phyloP scores from a whole-genome alignment of 2,888 invertebrate genomes.

The Morinoia aosen region DNA sequence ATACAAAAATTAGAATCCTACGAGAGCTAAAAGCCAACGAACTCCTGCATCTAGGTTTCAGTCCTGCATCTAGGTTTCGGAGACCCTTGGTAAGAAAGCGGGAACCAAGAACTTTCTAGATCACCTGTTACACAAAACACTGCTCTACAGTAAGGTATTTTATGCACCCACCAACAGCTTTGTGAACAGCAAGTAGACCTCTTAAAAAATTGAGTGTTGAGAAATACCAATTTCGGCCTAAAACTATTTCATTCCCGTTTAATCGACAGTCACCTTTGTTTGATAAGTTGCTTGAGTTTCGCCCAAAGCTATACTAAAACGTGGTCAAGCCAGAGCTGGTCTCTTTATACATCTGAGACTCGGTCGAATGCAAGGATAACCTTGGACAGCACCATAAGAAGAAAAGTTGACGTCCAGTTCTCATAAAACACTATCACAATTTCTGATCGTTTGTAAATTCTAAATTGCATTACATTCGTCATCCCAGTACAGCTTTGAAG shows the following conservation, averaged over 20 bases:
- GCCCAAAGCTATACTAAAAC: too few relatives aligned
- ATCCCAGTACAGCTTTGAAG: not conserved
- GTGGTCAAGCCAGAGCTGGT: not conserved
- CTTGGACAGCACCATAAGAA: not conserved
- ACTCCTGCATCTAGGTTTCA: not conserved
- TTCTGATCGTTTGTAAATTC: not conserved
- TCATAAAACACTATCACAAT: not conserved
- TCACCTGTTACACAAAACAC: not conserved
- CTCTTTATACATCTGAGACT: not conserved
- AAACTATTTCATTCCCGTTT: not conserved
- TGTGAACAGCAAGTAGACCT: not conserved
- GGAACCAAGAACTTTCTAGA: not conserved
- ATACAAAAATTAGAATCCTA: not conserved
- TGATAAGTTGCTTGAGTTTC: not conserved
- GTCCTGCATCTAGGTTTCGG: not conserved
- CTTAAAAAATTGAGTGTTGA: not conserved
- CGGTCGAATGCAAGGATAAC: not conserved
- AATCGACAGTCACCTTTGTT: not conserved
- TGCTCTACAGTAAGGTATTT: not conserved
- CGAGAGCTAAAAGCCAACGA: not conserved
- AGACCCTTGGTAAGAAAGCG: not conserved
- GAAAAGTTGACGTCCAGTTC: not conserved
- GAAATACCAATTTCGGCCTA: not conserved
- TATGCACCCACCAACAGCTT: not conserved
- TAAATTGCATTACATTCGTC: not conserved